Conservation (phyloP, 1,140 invertebrate species). For the Drosophila rhopaloa region DNA sequence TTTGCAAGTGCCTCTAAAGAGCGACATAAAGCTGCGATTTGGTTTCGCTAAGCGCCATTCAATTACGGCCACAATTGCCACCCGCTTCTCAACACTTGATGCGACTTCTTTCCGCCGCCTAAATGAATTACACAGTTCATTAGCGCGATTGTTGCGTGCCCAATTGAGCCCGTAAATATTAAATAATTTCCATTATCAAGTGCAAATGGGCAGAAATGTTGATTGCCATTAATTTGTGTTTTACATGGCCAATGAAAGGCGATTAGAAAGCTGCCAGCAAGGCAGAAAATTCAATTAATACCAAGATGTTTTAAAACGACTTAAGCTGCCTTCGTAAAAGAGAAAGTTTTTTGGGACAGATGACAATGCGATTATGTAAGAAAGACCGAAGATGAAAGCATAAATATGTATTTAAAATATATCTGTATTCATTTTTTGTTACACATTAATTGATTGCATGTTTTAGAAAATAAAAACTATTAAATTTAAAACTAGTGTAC, state of each 20-base stretch:
- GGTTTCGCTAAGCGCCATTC: slow-evolving; percentile 65
- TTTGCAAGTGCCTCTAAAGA: slow-evolving; percentile 59
- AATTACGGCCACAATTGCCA: slow-evolving; percentile 60
- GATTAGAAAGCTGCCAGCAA: slow-evolving; percentile 9
- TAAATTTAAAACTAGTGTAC: too few species aligned
- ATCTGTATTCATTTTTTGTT: too few species aligned
- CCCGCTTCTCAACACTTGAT: neutral
- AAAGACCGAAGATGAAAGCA: too few species aligned
- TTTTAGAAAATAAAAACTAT: too few species aligned
- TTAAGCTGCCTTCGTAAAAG: neutral
- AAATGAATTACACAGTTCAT: slow-evolving; percentile 73
- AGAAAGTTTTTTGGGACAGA: neutral
- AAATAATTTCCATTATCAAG: slow-evolving; percentile 75
- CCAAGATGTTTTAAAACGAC: neutral
- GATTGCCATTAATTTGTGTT: slow-evolving; percentile 45
- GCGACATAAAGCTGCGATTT: slow-evolving; percentile 61
- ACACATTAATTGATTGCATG: too few species aligned
- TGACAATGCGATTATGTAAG: neutral
- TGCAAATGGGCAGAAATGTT: slow-evolving; percentile 61
- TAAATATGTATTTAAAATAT: too few species aligned
- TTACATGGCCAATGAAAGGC: neutral
- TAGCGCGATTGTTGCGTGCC: slow-evolving; percentile 63
- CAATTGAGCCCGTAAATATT: slow-evolving; percentile 70
- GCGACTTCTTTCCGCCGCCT: slow-evolving; percentile 12
- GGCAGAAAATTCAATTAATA: slow-evolving; percentile 3